Evolutionary conservation across 1,140 invertebrate genomes (phyloP), one percentile per base, ranked within the genome.

Genomic region (Laupala kohalensis): DNA sequence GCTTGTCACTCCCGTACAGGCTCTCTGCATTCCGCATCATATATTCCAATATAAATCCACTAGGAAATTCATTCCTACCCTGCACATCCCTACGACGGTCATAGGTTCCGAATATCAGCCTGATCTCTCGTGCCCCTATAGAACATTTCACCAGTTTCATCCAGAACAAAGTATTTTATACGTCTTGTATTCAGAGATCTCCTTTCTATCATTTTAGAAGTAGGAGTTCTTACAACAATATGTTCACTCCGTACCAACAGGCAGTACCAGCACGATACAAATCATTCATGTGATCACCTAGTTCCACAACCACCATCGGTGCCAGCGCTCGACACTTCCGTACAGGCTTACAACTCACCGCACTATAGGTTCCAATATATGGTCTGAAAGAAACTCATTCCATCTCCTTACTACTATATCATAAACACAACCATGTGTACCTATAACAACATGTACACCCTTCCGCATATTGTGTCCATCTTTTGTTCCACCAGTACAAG

Each of bases 131-230:
- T 99, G 75, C 98, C 97, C 83, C 96, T 87, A 27, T 96, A 98
- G 79, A 99, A 90, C 97, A 99, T 99, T n/a, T 99, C 98, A 84
- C 99, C 98, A 77, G 98, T 97, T 85, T 99, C 98, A 83, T 99
- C 98, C 74, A 99, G 87, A 5, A 99, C 96, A 81, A 99, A 99
- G 79, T 99, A 89, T 96, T 97, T n/a, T 77, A 99, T 99, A 75
- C 86, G 85, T 79, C 87, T 85, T 77, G 94, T 88, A 86, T 93
- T 88, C 64, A 99, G 84, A 37, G 94, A 91, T 77, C 93, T 87
- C 75, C 97, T 89, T 74, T 89, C 92, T 75, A 99, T 99, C 97
- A 99, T 99, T n/a, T n/a, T n/a, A n/a, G n/a, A n/a, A n/a, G n/a
- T n/a, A n/a, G n/a, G n/a, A n/a, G n/a, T n/a, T n/a, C n/a, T n/a